Conservation (phyloP, 2,797 vertebrate species). For the Phaenicophaeus curvirostris region DNA sequence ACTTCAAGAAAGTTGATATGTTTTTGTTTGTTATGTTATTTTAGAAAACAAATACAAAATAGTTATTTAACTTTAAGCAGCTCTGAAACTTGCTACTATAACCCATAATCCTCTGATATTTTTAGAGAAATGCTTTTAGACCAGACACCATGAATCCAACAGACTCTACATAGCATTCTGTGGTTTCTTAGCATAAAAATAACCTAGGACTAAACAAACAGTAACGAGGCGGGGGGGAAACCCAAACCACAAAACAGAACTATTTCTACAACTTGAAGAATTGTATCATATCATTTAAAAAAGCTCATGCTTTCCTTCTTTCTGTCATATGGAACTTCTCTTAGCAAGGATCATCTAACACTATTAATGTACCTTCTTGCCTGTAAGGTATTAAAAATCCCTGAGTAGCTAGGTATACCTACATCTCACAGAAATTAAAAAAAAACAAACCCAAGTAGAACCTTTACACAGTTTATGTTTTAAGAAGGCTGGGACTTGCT, state of each 20-base stretch:
- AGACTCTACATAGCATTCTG: neutral
- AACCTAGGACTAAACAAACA: conserved; percentile 34
- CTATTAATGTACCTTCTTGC: neutral
- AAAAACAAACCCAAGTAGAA: neutral
- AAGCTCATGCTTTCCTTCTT: conserved; percentile 20
- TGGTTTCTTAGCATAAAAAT: conserved; percentile 56
- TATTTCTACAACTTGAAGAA: conserved; percentile 21
- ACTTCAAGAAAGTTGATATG: neutral
- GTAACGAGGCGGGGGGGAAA: neutral
- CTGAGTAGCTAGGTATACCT: neutral
- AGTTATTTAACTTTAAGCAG: conserved; percentile 18
- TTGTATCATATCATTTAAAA: conserved; percentile 26
- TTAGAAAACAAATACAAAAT: conserved; percentile 26
- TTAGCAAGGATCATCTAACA: neutral
- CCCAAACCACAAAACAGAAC: neutral
- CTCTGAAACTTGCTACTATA: conserved; percentile 32
- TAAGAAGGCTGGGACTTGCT: neutral
- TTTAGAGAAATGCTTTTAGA: conserved; percentile 53
- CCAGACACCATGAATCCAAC: conserved; percentile 7
- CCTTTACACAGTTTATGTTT: neutral
- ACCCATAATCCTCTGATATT: conserved; percentile 49
- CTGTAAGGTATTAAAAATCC: neutral
- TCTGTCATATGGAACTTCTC: conserved; percentile 1
- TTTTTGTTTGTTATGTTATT: neutral
- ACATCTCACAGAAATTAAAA: neutral